These are phyloP conservation scores for Haliclystus octoradiatus DNA, from an alignment of 30 jellyfish, hydroid and myxozoan species.

Conservation along the genomic window DNA sequence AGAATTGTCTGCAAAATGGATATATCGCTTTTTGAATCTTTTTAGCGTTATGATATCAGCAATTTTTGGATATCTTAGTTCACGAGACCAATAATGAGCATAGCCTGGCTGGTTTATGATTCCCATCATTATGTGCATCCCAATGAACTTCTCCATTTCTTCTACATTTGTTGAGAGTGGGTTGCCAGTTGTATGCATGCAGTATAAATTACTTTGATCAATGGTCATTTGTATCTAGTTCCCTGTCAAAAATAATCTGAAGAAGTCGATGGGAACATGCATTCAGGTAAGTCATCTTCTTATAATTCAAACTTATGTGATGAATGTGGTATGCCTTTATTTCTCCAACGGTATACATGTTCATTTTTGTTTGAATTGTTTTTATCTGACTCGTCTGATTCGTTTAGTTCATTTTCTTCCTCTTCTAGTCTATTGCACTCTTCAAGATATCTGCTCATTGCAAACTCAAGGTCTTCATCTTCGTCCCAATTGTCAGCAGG, in stretches of 20 bases:
- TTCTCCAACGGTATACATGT: constrained; percentile 15
- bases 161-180: constrained; percentile 6
- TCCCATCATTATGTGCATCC: constrained; percentile 61
- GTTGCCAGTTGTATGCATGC: constrained; percentile 22
- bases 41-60: constrained; percentile 57
- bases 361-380: constrained; percentile 6
- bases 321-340: constrained; percentile 6
- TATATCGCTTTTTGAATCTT: constrained; percentile 15
- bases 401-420: neutral
- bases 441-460: neutral
- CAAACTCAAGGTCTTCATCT: neutral
- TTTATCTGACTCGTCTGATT: neutral
- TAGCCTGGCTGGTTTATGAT: constrained; percentile 34
- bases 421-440: neutral
- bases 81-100: constrained; percentile 37
- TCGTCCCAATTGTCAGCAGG: neutral
- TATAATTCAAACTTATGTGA: neutral
- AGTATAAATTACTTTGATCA: constrained; percentile 33
- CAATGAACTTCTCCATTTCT: constrained; percentile 32
- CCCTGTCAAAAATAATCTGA: constrained; percentile 17
- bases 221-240: constrained; percentile 14
- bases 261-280: constrained; percentile 10
- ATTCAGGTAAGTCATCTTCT: neutral
- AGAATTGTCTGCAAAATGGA: constrained; percentile 42
- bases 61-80: constrained; percentile 26